phyloP scores from a whole-genome alignment of 2,888 invertebrate genomes.

The Eupeodes latifasciatus region DNA sequence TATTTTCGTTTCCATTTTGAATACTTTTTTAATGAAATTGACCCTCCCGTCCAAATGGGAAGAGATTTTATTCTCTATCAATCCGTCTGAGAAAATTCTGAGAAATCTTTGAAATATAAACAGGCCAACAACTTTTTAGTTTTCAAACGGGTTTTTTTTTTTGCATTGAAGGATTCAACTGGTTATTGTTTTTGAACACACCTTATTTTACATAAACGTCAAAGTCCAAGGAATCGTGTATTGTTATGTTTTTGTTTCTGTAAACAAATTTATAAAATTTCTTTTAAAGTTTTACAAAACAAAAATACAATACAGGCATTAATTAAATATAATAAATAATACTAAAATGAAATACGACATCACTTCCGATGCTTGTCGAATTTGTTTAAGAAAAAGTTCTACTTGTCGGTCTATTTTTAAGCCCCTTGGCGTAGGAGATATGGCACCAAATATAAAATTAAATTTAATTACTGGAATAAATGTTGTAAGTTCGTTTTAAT shows the following conservation, averaged over 20 bases:
- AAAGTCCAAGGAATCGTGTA: neutral
- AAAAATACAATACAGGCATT: neutral
- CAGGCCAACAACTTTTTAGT: too few relatives aligned
- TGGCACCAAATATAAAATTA: conserved; percentile 81
- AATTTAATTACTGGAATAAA: conserved; percentile 79
- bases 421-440: conserved; percentile 80
- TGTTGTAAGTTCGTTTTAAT: conserved; percentile 45
- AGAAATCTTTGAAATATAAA: too few relatives aligned
- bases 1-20: too few relatives aligned
- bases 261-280: conserved; percentile 16
- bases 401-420: conserved; percentile 81
- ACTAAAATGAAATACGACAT: conserved; percentile 79
- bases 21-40: too few relatives aligned
- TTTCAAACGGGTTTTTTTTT: too few relatives aligned
- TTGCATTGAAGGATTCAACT: too few relatives aligned
- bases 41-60: too few relatives aligned
- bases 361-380: conserved; percentile 79
- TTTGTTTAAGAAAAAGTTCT: conserved; percentile 80
- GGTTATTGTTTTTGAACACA: too few relatives aligned
- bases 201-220: neutral
- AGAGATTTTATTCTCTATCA: too few relatives aligned
- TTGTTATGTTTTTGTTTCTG: neutral
- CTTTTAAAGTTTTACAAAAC: neutral
- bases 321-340: neutral
- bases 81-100: too few relatives aligned